Evolutionary conservation across 2,113 vertebrate genomes (phyloP), one percentile per base, ranked within the genome.

Genomic region (Morone saxatilis): DNA sequence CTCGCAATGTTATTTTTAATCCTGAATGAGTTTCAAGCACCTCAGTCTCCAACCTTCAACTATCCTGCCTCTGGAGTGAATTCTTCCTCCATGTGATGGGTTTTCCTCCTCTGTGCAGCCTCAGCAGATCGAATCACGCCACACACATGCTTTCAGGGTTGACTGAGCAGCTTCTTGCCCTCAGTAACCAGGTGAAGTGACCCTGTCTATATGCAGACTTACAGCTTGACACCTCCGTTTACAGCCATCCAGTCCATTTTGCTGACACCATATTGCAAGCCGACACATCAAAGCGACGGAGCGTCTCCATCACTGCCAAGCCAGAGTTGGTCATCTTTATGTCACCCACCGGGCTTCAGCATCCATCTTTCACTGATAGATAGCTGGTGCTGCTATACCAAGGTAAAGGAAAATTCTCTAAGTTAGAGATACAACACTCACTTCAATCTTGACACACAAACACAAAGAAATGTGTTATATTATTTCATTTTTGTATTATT

Each of bases 161-260:
- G 90, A 89, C 80, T 60, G 88, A 89, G 71, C 90, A 86, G 86
- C 84, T 65, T 36, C 60, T 85, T 53, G 78, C 76, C 87, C 88
- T 74, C 76, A 45, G 90, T 88, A 88, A 90, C 83, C 88, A 73
- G 83, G 89, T 73, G 86, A 81, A 88, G 90, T 80, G 88, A 92
- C 89, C 89, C 90, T 76, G 86, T 91, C 92, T 88, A 83, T 86
- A 89, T 89, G 90, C 87, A 86, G 90, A 86, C 86, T 62, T 89
- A 74, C 82, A 70, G 75, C 79, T 51, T 9, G 76, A 86, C 84
- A 53, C 84, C 6, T 69, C 72, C 48, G 20, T 88, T 91, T 88
- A 86, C 71, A 72, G 91, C 71, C 84, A 72, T 20, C 68, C 59
- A 38, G 81, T 67, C 63, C 77, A 68, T 89, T 91, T 65, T 89